Evolutionary conservation across 1,140 invertebrate species (phyloP).

Genomic region (Aphidius gifuensis): DNA sequence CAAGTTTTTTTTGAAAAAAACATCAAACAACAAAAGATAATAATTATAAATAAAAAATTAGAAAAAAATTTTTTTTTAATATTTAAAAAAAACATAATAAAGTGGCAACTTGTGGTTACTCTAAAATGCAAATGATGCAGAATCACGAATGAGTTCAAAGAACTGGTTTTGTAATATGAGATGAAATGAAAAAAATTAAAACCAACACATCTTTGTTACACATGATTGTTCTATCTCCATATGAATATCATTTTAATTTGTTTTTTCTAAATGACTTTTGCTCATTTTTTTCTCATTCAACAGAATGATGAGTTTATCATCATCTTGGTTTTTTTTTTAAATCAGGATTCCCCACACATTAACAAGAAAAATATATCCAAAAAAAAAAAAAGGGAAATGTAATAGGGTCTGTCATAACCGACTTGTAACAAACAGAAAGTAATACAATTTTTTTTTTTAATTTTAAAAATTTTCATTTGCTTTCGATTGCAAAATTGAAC

Average conservation of each 20-base stretch:
- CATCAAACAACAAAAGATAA: too few relatives aligned
- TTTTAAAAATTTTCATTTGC: background rate
- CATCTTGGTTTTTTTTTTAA: too few relatives aligned
- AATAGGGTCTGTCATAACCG: slow-evolving; percentile 4
- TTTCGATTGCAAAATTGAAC: slow-evolving; percentile 16
- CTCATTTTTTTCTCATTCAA: background rate
- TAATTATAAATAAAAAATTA: too few relatives aligned
- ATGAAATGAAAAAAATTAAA: background rate
- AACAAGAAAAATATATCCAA: too few relatives aligned
- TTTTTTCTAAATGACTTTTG: background rate
- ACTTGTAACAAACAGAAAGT: slow-evolving; percentile 14
- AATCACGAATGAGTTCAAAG: slow-evolving; percentile 16
- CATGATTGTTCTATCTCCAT: background rate
- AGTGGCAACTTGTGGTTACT: slow-evolving; percentile 10
- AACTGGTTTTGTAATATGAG: slow-evolving; percentile 11
- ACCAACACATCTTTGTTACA: background rate
- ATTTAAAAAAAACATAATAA: background rate
- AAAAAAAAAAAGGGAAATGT: background rate
- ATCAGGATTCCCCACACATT: too few relatives aligned
- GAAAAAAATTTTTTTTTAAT: too few relatives aligned
- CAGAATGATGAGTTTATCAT: too few relatives aligned
- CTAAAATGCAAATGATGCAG: slow-evolving; percentile 15
- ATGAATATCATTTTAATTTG: background rate
- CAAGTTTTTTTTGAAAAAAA: too few relatives aligned
- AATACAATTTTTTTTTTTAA: background rate